Percentiles rank a stretch among this genome's conserved stretches.
These are phyloP conservation scores for Penaeus monodon DNA, from an alignment of 2,888 invertebrate genomes.

Conservation along the genomic window DNA sequence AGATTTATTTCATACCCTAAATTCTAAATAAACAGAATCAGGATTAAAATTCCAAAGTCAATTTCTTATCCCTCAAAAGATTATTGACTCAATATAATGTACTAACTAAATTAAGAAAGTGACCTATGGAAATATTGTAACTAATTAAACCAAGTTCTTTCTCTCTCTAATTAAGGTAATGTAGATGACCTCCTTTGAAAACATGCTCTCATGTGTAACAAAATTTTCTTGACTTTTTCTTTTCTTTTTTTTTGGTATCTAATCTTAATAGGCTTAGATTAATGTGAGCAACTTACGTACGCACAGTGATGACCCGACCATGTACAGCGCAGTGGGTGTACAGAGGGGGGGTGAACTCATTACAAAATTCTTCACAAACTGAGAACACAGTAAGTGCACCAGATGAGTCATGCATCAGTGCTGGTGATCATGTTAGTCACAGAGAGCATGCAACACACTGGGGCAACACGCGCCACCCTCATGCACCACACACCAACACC, in stretches of 20 bases:
- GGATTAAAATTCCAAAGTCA: no score
- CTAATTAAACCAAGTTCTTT: conserved; percentile 11
- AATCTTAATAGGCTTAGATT: no score
- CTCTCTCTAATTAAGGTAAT: neutral
- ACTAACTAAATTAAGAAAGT: no score
- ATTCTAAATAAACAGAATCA: no score
- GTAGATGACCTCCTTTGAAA: conserved; percentile 29
- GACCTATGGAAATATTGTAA: no score
- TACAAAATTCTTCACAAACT: conserved; percentile 19
- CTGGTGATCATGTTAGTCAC: conserved; percentile 42
- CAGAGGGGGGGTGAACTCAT: neutral
- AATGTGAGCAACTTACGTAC: conserved; percentile 15
- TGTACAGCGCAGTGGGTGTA: conserved; percentile 1
- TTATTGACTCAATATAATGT: no score
- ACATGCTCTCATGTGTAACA: conserved; percentile 34
- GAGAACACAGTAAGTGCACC: conserved; percentile 38
- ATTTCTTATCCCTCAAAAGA: no score
- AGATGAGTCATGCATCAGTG: conserved; percentile 46
- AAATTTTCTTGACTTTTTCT: no score
- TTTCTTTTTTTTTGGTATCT: no score
- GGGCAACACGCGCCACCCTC: conserved; percentile 3
- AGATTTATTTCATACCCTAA: no score
- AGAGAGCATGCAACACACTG: conserved; percentile 49
- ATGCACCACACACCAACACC: conserved; percentile 51
- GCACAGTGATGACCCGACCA: no score